These are phyloP conservation scores for Onchidella celtica DNA, from an alignment of 2,888 invertebrate genomes.

Conservation along the genomic window DNA sequence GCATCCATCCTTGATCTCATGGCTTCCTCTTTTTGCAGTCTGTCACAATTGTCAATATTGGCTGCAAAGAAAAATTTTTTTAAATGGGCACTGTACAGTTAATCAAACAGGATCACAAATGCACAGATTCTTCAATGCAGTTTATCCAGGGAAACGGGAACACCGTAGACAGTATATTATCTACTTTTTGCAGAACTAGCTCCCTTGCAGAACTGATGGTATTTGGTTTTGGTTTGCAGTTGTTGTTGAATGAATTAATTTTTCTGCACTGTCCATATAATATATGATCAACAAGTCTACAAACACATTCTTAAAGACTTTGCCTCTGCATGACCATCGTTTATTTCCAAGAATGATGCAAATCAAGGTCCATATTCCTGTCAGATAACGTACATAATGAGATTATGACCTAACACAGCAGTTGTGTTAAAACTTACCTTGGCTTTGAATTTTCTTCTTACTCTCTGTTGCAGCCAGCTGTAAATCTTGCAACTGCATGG, in stretches of 20 bases:
- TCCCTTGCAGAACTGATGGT: no score
- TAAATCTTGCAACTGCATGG: constrained; percentile 49
- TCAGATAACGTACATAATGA: no score
- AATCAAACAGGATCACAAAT: background rate
- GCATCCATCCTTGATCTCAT: constrained; percentile 53
- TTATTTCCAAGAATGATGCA: no score
- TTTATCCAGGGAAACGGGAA: background rate
- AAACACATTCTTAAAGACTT: no score
- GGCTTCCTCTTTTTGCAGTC: constrained; percentile 53
- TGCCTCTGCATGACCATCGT: no score
- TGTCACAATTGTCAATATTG: constrained; percentile 53
- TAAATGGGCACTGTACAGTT: background rate
- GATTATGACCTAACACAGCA: no score
- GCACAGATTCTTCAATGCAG: no score
- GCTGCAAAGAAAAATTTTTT: constrained; percentile 53
- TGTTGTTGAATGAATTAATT: no score
- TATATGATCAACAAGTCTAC: no score
- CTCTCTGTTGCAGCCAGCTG: constrained; percentile 59
- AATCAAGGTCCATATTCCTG: no score
- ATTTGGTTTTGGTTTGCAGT: no score
- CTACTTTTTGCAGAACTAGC: background rate
- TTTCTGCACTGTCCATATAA: no score
- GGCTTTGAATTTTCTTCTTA: constrained; percentile 59
- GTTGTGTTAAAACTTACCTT: constrained; percentile 67
- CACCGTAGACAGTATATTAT: background rate